Conservation (phyloP, 2,888 invertebrate genomes). For the Strigamia crassipes region DNA sequence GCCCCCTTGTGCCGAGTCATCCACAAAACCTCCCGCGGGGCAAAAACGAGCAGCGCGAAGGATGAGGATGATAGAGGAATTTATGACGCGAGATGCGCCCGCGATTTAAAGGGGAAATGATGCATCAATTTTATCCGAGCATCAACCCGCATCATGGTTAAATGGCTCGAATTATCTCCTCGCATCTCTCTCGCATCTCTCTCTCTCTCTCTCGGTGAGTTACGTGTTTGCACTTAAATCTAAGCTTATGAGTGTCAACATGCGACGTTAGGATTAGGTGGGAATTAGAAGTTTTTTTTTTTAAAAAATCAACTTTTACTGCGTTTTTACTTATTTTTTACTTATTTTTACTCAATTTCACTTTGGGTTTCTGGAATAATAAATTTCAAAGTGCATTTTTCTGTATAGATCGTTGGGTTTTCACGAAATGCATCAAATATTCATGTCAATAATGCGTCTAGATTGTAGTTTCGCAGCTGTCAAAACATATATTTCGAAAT, state of each 20-base stretch:
- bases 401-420: background rate
- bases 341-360: too few species aligned
- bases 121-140: slow-evolving; percentile 10
- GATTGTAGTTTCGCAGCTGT: background rate
- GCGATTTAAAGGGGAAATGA: background rate
- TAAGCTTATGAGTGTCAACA: too few species aligned
- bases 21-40: background rate
- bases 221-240: too few species aligned
- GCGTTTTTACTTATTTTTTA: too few species aligned
- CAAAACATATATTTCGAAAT: background rate
- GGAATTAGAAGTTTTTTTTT: too few species aligned
- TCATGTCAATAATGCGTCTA: background rate
- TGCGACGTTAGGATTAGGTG: too few species aligned
- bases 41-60: background rate
- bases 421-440: background rate
- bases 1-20: slow-evolving; percentile 10
- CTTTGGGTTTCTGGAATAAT: too few species aligned
- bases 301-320: too few species aligned
- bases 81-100: background rate
- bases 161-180: background rate
- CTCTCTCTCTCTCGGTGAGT: too few species aligned
- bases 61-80: background rate
- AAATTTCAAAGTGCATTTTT: background rate
- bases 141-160: background rate
- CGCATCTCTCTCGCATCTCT: too few species aligned